Base-by-base conservation (phyloP, 2,888 invertebrate species). In the Hoplodrina blanda region DNA sequence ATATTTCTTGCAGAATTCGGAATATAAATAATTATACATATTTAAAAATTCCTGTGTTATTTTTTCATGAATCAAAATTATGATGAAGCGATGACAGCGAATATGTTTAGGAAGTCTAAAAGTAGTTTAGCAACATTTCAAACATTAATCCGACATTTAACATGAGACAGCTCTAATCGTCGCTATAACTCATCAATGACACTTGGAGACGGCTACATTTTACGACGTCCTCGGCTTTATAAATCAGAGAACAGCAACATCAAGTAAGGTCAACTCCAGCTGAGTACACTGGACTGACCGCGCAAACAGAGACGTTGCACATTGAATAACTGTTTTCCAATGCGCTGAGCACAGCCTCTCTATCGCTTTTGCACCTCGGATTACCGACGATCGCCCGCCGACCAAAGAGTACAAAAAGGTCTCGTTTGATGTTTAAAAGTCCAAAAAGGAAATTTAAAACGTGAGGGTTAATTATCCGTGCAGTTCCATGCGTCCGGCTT, bases 271-370 rank as follows among this genome's bases (percentile, higher is more conserved):
- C 80, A 82, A 62, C 80, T 81, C 81, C 78, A 78, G 84, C 77
- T 76, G 85, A 83, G 82, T 81, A 72, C 82, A 83, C 78, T 76
- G 82, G 82, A 84, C 78, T 88, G 88, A 85, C 81, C 86, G 87
- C 86, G 82, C 87, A 90, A 91, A 89, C 88, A 87, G 85, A 87
- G 85, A 86, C 86, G 81, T 82, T 84, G 86, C 84, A 85, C 86
- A 85, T 87, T 86, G 90, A 89, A 89, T 91, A 91, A 91, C 90
- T 86, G 91, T 92, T 93, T 93, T 93, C 92, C 92, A 87, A 91
- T 92, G 90, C 90, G 85, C 88, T 89, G 90, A 90, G 85, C 91
- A 90, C 85, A 78, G 85, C 83, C 82, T 86, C 85, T 87, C 86
- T 83, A 86, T 86, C 89, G 88, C 88, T 89, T 90, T 78, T 88